Percentiles rank a stretch among this genome's conserved stretches.
These are phyloP conservation scores for Seriola aureovittata DNA, from an alignment of 2,113 vertebrate species.

Conservation along the genomic window DNA sequence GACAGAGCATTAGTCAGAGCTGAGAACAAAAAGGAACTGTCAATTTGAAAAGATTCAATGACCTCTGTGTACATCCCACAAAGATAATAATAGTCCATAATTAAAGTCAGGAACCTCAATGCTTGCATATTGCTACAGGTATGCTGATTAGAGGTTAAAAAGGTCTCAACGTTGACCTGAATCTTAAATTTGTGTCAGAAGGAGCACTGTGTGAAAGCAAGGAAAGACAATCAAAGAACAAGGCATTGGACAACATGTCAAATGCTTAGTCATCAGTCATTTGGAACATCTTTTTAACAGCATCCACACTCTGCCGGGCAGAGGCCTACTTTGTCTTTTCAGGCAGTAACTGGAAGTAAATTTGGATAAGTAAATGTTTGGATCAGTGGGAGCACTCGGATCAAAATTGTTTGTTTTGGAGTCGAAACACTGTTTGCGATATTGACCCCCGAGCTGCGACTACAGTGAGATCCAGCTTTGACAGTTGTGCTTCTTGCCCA, in stretches of 20 bases:
- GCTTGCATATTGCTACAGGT: constrained; percentile 41
- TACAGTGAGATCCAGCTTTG: constrained; percentile 47
- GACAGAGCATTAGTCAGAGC: constrained; percentile 19
- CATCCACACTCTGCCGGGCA: constrained; percentile 7
- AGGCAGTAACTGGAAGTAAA: constrained; percentile 61
- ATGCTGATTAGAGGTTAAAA: constrained; percentile 73
- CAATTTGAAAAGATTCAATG: constrained; percentile 62
- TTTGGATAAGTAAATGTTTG: constrained; percentile 75
- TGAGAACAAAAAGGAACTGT: constrained; percentile 34
- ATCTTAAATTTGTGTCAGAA: constrained; percentile 56
- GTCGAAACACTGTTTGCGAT: constrained; percentile 66
- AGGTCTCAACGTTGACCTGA: constrained; percentile 65
- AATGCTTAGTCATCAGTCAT: constrained; percentile 53
- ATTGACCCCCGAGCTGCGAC: constrained; percentile 65
- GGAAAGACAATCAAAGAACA: constrained; percentile 45
- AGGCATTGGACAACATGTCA: constrained; percentile 50
- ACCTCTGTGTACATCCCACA: constrained; percentile 62
- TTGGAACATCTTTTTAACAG: constrained; percentile 39
- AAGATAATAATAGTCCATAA: constrained; percentile 72
- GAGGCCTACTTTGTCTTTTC: constrained; percentile 45
- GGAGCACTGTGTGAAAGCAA: constrained; percentile 44
- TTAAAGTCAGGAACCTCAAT: constrained; percentile 62
- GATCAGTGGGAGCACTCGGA: constrained; percentile 61
- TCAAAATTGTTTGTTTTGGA: constrained; percentile 75
- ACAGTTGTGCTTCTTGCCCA: constrained; percentile 37